Percentiles rank a stretch among this genome's conserved stretches.
These are phyloP conservation scores for Ormyrus pomaceus DNA, from an alignment of 2,888 invertebrate species.

Conservation along the genomic window DNA sequence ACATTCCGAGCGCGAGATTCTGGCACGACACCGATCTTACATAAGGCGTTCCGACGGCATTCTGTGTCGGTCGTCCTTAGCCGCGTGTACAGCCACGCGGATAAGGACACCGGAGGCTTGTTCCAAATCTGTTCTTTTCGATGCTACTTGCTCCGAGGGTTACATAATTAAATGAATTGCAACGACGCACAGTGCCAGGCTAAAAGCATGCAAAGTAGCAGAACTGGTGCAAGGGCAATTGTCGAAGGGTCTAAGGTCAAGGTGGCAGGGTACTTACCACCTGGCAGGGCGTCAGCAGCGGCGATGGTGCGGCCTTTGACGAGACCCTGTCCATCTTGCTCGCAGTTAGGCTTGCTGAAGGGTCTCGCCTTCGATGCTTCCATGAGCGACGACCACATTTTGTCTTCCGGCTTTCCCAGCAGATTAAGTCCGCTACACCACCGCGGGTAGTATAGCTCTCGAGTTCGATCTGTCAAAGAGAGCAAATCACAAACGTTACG, in stretches of 20 bases:
- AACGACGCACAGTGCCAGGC: too few species aligned
- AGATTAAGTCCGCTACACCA: constrained; percentile 38
- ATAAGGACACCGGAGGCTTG: not conserved
- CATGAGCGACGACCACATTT: constrained; percentile 75
- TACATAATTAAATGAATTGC: too few species aligned
- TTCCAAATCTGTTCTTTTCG: too few species aligned
- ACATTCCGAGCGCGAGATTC: too few species aligned
- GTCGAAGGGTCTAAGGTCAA: too few species aligned
- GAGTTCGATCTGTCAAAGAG: constrained; percentile 55
- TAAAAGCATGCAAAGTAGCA: too few species aligned
- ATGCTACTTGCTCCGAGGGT: too few species aligned
- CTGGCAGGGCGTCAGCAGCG: constrained; percentile 71
- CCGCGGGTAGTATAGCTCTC: constrained; percentile 57
- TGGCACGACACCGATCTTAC: too few species aligned
- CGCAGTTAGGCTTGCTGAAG: constrained; percentile 63
- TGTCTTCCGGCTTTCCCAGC: constrained; percentile 59
- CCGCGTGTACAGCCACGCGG: constrained; percentile 2
- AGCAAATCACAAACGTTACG: not conserved
- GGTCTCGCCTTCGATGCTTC: constrained; percentile 75
- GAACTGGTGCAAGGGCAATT: too few species aligned
- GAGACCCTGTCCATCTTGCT: constrained; percentile 65
- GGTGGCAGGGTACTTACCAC: constrained; percentile 67
- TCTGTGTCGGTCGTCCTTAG: constrained; percentile 21
- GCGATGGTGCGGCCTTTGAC: constrained; percentile 73
- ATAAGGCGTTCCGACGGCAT: not conserved